These are phyloP conservation scores for Agrotis exclamationis DNA, from an alignment of 2,888 invertebrate genomes.

Conservation along the genomic window DNA sequence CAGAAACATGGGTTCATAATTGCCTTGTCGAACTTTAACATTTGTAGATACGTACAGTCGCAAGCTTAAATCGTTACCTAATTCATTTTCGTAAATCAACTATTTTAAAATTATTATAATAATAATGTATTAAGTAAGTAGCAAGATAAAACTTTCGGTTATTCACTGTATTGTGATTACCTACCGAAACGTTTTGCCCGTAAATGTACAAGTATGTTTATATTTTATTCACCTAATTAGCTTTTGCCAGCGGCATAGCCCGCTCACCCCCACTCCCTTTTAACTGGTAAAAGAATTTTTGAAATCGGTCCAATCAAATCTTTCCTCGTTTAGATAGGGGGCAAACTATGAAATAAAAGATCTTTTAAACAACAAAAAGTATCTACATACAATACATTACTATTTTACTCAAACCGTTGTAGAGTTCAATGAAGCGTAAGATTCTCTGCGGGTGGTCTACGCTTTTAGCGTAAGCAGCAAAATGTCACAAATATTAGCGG, in stretches of 20 bases:
- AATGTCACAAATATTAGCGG: slow-evolving; percentile 27
- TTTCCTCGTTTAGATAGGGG: too few relatives aligned
- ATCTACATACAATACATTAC: slow-evolving; percentile 29
- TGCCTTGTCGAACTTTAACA: slow-evolving; percentile 16
- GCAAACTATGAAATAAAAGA: not conserved
- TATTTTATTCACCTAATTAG: not conserved
- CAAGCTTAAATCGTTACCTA: too few relatives aligned
- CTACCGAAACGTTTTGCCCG: too few relatives aligned
- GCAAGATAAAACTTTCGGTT: too few relatives aligned
- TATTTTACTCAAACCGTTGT: slow-evolving; percentile 22
- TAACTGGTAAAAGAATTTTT: too few relatives aligned
- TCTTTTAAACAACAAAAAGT: not conserved
- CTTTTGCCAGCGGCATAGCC: too few relatives aligned
- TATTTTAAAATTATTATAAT: not conserved
- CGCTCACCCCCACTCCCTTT: too few relatives aligned
- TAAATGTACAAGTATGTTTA: too few relatives aligned
- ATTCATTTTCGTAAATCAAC: not conserved
- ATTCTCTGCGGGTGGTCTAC: slow-evolving; percentile 32
- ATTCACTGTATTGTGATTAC: not conserved
- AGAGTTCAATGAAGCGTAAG: slow-evolving; percentile 27
- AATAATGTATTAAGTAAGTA: not conserved
- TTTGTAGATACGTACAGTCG: not conserved
- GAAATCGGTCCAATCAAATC: too few relatives aligned
- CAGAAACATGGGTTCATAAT: slow-evolving; percentile 15
- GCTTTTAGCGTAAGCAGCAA: slow-evolving; percentile 20